Evolutionary conservation across 2,888 invertebrate genomes (phyloP).

Genomic region (Catocala sponsa): DNA sequence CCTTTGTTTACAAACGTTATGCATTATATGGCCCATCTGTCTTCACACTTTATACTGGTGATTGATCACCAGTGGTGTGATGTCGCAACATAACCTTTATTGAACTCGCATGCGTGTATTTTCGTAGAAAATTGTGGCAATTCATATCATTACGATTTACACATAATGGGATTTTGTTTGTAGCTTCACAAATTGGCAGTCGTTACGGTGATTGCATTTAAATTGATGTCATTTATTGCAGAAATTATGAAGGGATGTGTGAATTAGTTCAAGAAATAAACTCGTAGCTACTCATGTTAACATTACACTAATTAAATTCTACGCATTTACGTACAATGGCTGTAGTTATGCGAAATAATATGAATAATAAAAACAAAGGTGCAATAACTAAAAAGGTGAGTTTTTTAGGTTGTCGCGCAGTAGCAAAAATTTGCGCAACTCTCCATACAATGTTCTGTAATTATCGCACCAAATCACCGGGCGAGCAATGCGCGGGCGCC

Average conservation of each 20-base stretch:
- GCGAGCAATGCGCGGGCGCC: slow-evolving; percentile 59
- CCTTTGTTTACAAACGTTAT: slow-evolving; percentile 25
- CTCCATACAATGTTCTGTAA: slow-evolving; percentile 69
- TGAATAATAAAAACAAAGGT: slow-evolving; percentile 44
- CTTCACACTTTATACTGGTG: slow-evolving; percentile 36
- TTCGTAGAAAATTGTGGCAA: slow-evolving; percentile 70
- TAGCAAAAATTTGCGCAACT: slow-evolving; percentile 68
- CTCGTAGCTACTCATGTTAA: too few species aligned
- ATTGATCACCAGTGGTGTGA: slow-evolving; percentile 59
- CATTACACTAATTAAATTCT: background rate
- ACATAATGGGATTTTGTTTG: slow-evolving; percentile 72
- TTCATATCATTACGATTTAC: slow-evolving; percentile 74
- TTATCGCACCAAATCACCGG: slow-evolving; percentile 69
- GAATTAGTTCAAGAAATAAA: background rate
- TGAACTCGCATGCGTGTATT: slow-evolving; percentile 50
- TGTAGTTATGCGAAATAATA: slow-evolving; percentile 15
- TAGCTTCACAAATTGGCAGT: slow-evolving; percentile 60
- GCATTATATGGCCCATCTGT: slow-evolving; percentile 21
- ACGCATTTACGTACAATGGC: slow-evolving; percentile 25
- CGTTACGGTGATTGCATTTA: slow-evolving; percentile 76
- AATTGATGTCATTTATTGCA: slow-evolving; percentile 71
- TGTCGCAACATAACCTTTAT: slow-evolving; percentile 71
- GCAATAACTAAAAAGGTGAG: slow-evolving; percentile 55
- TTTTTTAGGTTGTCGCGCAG: slow-evolving; percentile 69
- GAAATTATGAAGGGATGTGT: slow-evolving; percentile 53